phyloP scores from a whole-genome alignment of 2,113 vertebrate genomes.

The human (Homo sapiens) region DNA sequence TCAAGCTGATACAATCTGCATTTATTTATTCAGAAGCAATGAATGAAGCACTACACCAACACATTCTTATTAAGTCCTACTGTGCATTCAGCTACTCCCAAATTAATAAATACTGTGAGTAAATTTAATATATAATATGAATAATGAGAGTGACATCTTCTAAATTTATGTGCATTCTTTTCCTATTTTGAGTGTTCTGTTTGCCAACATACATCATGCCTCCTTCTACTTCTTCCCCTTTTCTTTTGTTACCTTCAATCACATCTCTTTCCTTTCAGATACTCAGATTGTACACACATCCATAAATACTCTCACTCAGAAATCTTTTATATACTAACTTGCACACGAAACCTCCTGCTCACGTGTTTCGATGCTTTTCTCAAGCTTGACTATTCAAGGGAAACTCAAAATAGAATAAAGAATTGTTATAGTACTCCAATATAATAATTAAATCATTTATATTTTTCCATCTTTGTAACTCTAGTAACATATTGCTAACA shows the following conservation, averaged over 20 bases:
- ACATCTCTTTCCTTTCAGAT: neutral
- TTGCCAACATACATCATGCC: neutral
- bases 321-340: neutral
- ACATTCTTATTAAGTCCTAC: neutral
- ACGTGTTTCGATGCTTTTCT: neutral
- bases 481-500: conserved; percentile 42
- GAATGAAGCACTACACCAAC: neutral
- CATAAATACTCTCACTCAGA: neutral
- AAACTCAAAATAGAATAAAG: neutral
- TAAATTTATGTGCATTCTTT: neutral
- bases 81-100: neutral
- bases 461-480: conserved; percentile 25
- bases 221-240: neutral
- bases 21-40: conserved; percentile 40
- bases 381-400: neutral
- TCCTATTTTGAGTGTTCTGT: neutral
- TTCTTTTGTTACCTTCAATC: neutral
- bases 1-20: neutral
- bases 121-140: conserved; percentile 43
- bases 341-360: neutral
- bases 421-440: neutral
- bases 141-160: neutral
- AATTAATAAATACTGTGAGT: neutral
- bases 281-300: neutral
- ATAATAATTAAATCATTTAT: conserved; percentile 16